Percentiles rank a stretch among this genome's conserved stretches.
These are phyloP conservation scores for Cinclus cinclus DNA, from an alignment of 2,113 vertebrate genomes.

Conservation along the genomic window DNA sequence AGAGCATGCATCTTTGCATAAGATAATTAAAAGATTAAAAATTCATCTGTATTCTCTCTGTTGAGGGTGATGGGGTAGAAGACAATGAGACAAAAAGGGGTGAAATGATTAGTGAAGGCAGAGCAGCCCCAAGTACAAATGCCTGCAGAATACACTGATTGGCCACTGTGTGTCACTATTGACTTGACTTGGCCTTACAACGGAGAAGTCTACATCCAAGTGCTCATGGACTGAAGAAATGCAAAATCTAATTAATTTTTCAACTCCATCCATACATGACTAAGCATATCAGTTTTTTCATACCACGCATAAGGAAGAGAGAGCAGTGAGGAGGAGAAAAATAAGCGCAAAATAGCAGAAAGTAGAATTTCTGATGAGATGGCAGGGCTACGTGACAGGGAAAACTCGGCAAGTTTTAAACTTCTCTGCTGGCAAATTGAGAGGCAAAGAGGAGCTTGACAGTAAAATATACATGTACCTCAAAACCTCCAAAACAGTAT, in stretches of 20 bases:
- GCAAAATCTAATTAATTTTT: neutral
- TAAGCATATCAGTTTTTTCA: accelerated
- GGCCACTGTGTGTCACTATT: constrained; percentile 32
- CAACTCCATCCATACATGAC: neutral
- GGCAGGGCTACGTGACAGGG: neutral
- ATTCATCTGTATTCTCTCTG: neutral
- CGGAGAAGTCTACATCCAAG: neutral
- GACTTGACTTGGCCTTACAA: neutral
- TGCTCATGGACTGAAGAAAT: neutral
- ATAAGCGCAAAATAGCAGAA: neutral
- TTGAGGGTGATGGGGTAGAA: neutral
- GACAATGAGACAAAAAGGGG: neutral
- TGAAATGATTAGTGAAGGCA: neutral
- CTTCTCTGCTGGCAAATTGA: neutral
- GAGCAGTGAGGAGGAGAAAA: neutral
- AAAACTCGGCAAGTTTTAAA: neutral
- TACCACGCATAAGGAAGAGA: neutral
- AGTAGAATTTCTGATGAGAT: neutral
- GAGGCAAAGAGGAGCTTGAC: neutral
- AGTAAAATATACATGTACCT: neutral
- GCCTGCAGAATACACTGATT: neutral
- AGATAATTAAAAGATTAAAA: neutral
- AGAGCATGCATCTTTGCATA: neutral
- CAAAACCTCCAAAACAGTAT: neutral
- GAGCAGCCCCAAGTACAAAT: neutral